Base-by-base conservation (phyloP, 64 coral and sea anemone species). In the Trachythela sp. region DNA sequence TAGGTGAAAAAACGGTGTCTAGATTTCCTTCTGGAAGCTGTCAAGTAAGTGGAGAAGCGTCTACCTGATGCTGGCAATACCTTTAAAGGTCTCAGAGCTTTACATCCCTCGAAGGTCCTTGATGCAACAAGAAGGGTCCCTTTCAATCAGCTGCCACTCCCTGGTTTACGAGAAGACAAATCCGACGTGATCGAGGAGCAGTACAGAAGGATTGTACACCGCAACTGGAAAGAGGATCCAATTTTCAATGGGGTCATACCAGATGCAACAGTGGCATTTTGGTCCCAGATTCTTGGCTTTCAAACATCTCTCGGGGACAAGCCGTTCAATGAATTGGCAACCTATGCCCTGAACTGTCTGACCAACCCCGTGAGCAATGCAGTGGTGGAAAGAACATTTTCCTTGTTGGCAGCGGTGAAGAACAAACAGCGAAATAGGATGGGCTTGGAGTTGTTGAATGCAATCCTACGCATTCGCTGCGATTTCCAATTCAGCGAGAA, bases 1-100 rank as follows among this genome's bases (percentile, higher is more conserved):
- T n/a, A n/a, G n/a, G n/a, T n/a, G n/a, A 77, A 77, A 35, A 77
- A 77, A 77, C 71, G 71, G 13, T 77, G 71, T 35, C 36, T 77
- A 14, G 71, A 77, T 4, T 77, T 77, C 26, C 71, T 77, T 36
- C 71, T 77, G 4, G 71, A 77, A 77, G 71, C 26, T 18, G 71
- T 77, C 4, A 77, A 15, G 2, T n/a, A 77, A 35, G 71, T 77
- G 9, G 71, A 77, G 8, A 77, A 77, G 71, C 71, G 36, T 8
- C 71, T 77, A 4, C 30, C 71, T 6, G 24, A 2, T 77, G 31
- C 31, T 6, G 9, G 36, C 29, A 35, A 77, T 35, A 18, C 30
- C 17, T 77, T 77, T 18, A 77, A 77, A 77, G 31, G 31, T 33
- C 31, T 77, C 3, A 77, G 71, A 4, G 71, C 30, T n/a, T n/a